Conservation (phyloP, 2,888 invertebrate genomes). For the Urechis unicinctus region DNA sequence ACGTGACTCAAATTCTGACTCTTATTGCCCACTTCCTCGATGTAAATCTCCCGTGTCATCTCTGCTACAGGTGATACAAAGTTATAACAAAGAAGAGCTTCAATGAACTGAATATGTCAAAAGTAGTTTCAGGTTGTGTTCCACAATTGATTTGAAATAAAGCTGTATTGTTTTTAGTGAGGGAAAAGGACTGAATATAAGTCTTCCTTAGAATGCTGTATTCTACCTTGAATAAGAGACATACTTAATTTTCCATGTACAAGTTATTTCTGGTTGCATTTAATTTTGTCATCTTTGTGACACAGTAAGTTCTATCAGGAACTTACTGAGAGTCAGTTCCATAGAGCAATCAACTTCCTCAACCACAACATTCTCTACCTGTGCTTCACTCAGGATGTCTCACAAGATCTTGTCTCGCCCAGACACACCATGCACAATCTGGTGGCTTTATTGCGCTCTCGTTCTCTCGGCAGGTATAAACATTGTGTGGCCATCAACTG, state of each 20-base stretch:
- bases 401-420: slow-evolving; percentile 61
- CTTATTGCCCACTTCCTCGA: slow-evolving; percentile 78
- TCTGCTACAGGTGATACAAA: slow-evolving; percentile 40
- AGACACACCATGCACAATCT: slow-evolving; percentile 69
- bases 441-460: slow-evolving; percentile 63
- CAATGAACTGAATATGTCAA: background rate
- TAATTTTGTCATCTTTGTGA: background rate
- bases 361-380: slow-evolving; percentile 74
- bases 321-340: slow-evolving; percentile 67
- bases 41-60: slow-evolving; percentile 66
- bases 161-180: no score
- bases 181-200: no score
- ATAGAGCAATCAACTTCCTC: slow-evolving; percentile 67
- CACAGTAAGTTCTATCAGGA: slow-evolving; percentile 75
- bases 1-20: slow-evolving; percentile 77
- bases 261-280: no score
- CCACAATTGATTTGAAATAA: no score
- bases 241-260: background rate
- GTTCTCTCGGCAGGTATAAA: slow-evolving; percentile 67
- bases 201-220: no score
- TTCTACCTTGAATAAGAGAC: no score
- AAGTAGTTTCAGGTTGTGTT: no score
- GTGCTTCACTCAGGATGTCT: slow-evolving; percentile 71
- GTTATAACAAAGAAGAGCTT: background rate
- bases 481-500: background rate